Conservation (phyloP, 2,888 invertebrate genomes). For the Ectobius pallidus region DNA sequence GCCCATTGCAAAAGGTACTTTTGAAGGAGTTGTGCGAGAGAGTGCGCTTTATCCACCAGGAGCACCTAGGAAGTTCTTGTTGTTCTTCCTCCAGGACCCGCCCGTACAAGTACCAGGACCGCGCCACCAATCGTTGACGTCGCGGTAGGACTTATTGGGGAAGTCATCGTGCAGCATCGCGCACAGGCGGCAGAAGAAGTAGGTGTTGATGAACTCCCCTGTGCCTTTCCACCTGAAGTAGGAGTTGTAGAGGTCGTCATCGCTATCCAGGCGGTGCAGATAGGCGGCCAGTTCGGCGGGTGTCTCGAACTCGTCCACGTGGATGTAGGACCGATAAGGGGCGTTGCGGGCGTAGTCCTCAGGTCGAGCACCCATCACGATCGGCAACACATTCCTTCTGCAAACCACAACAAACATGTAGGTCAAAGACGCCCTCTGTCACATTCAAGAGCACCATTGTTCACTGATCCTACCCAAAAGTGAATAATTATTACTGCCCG, state of each 20-base stretch:
- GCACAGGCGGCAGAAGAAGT: conserved; percentile 91
- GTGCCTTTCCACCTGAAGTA: conserved; percentile 95
- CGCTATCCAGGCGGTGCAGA: conserved; percentile 80
- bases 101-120: conserved; percentile 78
- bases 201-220: conserved; percentile 95
- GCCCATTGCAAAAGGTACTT: no score
- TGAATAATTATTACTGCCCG: no score
- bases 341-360: conserved; percentile 89
- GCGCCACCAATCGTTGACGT: conserved; percentile 94
- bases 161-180: conserved; percentile 78
- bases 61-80: neutral
- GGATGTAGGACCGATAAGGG: conserved; percentile 90
- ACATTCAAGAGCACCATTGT: no score
- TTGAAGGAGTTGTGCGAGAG: no score
- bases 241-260: conserved; percentile 90
- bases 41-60: neutral
- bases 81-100: conserved; percentile 66
- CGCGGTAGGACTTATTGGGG: conserved; percentile 68
- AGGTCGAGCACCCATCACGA: conserved; percentile 95
- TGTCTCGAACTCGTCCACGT: conserved; percentile 92
- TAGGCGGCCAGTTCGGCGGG: conserved; percentile 88
- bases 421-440: no score
- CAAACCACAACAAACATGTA: neutral
- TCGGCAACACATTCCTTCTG: conserved; percentile 85
- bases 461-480: no score